Conservation (phyloP, 1,140 invertebrate genomes). For the Papilio machaon region DNA sequence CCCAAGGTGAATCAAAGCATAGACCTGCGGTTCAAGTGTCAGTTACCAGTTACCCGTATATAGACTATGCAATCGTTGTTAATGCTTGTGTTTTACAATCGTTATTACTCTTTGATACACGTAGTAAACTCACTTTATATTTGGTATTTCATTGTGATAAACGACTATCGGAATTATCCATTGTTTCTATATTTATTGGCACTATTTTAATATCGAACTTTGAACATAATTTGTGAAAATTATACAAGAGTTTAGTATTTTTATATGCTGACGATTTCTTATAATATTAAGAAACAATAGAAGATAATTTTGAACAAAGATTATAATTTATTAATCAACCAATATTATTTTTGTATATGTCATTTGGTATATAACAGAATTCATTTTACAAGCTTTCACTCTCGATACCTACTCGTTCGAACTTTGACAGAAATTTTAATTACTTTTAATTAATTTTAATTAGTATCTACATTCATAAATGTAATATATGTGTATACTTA, state of each 20-base stretch:
- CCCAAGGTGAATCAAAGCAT: not conserved
- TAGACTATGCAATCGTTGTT: not conserved
- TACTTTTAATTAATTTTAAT: too few species aligned
- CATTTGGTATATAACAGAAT: too few species aligned
- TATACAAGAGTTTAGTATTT: not conserved
- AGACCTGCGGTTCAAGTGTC: slow-evolving; percentile 1
- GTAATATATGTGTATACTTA: too few species aligned
- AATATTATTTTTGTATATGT: too few species aligned
- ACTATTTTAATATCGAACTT: slow-evolving; percentile 57
- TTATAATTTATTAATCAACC: not conserved
- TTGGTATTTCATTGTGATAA: slow-evolving; percentile 57
- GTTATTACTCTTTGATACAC: slow-evolving; percentile 25
- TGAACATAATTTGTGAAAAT: slow-evolving; percentile 36
- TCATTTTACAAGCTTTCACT: too few species aligned
- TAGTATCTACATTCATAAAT: too few species aligned
- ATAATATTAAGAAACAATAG: not conserved
- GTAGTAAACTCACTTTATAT: slow-evolving; percentile 36
- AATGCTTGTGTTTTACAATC: slow-evolving; percentile 17
- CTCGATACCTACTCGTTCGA: too few species aligned
- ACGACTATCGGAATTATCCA: slow-evolving; percentile 64
- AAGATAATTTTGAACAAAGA: not conserved
- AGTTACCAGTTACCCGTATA: not conserved
- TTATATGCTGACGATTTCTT: not conserved
- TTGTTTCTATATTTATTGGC: slow-evolving; percentile 49
- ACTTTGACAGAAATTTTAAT: too few species aligned